Evolutionary conservation across 2,888 invertebrate species (phyloP).

Genomic region (Plebejus anna): DNA sequence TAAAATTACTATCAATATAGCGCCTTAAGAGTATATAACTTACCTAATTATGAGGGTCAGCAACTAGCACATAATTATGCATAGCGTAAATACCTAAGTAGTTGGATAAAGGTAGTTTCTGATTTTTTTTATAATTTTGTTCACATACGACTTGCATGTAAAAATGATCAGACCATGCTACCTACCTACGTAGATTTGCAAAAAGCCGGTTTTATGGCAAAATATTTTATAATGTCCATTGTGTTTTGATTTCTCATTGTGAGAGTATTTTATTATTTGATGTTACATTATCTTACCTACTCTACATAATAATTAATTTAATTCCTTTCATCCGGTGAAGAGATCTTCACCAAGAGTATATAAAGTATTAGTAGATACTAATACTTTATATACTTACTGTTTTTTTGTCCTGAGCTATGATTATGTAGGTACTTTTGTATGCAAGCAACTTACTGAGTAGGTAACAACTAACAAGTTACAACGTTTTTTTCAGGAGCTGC

Average conservation of each 20-base stretch:
- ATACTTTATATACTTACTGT: background rate
- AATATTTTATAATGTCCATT: background rate
- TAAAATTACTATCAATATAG: too few species aligned
- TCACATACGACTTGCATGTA: too few species aligned
- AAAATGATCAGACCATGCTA: background rate
- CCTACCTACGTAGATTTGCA: background rate
- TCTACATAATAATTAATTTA: background rate
- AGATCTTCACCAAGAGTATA: background rate
- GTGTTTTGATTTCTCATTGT: conserved; percentile 1
- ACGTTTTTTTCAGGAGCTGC: conserved; percentile 57
- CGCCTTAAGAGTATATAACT: too few species aligned
- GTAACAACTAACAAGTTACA: too few species aligned
- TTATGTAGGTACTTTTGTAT: too few species aligned
- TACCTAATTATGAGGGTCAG: too few species aligned
- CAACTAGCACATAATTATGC: too few species aligned
- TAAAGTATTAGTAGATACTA: too few species aligned
- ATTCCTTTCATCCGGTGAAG: conserved; percentile 10
- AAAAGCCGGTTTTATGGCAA: background rate
- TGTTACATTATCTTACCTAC: background rate
- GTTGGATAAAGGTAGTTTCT: too few species aligned
- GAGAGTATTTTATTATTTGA: background rate
- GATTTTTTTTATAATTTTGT: too few species aligned
- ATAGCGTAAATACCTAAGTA: too few species aligned
- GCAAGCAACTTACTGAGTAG: too few species aligned
- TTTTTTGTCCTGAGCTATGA: background rate